Conservation (phyloP, 37 sponge, comb jelly and placozoan genomes). For the Eunapius fragilis region DNA sequence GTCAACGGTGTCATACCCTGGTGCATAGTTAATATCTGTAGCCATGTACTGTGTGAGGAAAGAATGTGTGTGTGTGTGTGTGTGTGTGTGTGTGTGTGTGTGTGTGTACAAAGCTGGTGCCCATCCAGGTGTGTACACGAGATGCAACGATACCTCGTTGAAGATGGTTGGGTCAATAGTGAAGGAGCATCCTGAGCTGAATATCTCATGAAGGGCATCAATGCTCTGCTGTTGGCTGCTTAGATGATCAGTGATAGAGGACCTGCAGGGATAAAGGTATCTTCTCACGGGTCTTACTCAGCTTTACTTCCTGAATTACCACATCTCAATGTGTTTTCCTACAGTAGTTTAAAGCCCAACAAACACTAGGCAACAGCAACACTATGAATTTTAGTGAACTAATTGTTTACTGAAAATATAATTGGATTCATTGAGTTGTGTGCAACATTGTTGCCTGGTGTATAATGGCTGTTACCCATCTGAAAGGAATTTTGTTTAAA, state of each 20-base stretch:
- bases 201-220: constrained; percentile 47
- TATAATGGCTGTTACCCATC: too few relatives aligned
- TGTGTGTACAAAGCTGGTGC: too few relatives aligned
- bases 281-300: background rate
- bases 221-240: constrained; percentile 46
- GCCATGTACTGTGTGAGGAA: constrained; percentile 28
- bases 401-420: too few relatives aligned
- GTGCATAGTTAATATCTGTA: background rate
- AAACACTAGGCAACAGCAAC: too few relatives aligned
- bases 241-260: constrained; percentile 39
- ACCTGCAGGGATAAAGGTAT: background rate
- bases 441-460: too few relatives aligned
- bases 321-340: too few relatives aligned
- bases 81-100: background rate
- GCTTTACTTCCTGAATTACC: too few relatives aligned
- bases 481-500: too few relatives aligned
- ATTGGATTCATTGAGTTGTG: too few relatives aligned
- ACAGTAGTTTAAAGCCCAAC: too few relatives aligned
- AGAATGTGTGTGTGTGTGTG: background rate
- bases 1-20: constrained; percentile 55
- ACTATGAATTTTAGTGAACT: too few relatives aligned
- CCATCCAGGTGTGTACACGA: background rate
- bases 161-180: constrained; percentile 61
- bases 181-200: constrained; percentile 26
- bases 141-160: constrained; percentile 33